Conservation (phyloP, 1,140 invertebrate species). For the Nilaparvata lugens region DNA sequence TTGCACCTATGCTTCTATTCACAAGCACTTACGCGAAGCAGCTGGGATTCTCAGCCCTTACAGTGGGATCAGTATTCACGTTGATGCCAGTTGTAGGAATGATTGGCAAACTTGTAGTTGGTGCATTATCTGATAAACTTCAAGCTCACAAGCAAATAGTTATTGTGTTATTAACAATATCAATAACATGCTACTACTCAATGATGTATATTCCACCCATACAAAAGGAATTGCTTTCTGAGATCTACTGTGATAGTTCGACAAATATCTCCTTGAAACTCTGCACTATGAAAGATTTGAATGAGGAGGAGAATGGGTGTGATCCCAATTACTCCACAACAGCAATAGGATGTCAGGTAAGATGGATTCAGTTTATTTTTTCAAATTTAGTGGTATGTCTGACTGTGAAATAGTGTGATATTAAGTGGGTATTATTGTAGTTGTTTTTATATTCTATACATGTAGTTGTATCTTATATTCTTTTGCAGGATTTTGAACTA, state of each 20-base stretch:
- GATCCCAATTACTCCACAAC: too few relatives aligned
- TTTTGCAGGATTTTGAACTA: too few relatives aligned
- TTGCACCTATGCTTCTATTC: conserved; percentile 37
- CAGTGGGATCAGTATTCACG: conserved; percentile 34
- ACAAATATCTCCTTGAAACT: neutral
- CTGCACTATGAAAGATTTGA: too few relatives aligned
- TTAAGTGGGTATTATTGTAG: too few relatives aligned
- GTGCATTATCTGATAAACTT: conserved; percentile 35
- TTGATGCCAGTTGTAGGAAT: conserved; percentile 35
- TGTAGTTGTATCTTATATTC: too few relatives aligned
- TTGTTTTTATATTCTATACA: too few relatives aligned
- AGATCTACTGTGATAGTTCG: neutral
- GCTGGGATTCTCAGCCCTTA: conserved; percentile 36
- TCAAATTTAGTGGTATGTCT: too few relatives aligned
- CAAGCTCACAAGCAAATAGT: conserved; percentile 34
- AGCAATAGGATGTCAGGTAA: too few relatives aligned
- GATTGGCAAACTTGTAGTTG: conserved; percentile 34
- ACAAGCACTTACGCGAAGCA: conserved; percentile 38
- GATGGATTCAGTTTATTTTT: too few relatives aligned
- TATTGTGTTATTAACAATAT: conserved; percentile 27
- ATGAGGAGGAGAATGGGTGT: too few relatives aligned
- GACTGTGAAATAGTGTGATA: too few relatives aligned
- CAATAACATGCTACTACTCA: neutral
- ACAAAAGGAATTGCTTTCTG: neutral
- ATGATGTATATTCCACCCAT: neutral